phyloP scores from a whole-genome alignment of 2,797 vertebrate species.

The Premnoplex brunnescens region DNA sequence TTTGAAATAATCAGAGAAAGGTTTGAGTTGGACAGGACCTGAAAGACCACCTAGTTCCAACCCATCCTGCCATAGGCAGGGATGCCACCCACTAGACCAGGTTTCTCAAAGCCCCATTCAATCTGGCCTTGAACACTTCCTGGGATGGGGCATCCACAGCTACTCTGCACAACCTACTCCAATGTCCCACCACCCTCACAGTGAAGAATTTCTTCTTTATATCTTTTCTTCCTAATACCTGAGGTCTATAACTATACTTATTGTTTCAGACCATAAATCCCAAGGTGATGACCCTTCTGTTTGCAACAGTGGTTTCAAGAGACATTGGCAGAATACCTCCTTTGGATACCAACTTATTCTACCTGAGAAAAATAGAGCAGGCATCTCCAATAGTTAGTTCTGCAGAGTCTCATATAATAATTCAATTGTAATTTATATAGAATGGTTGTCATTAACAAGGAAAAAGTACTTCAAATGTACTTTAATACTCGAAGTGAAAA shows the following conservation, averaged over 20 bases:
- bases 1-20: background rate
- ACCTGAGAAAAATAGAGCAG: rapidly evolving
- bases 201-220: background rate
- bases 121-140: background rate
- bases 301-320: background rate
- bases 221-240: background rate
- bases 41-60: background rate
- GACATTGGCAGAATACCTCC: background rate
- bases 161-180: background rate
- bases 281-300: background rate
- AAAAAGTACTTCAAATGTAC: background rate
- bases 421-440: background rate
- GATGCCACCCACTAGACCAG: background rate
- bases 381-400: background rate
- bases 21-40: background rate
- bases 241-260: background rate
- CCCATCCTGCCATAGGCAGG: too few relatives aligned
- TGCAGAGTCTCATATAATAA: background rate
- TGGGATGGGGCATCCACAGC: background rate
- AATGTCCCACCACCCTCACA: background rate
- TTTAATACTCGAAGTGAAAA: background rate
- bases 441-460: background rate
- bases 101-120: background rate
- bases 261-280: background rate
- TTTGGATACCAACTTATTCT: background rate